phyloP scores from a whole-genome alignment of 2,797 vertebrate genomes.

The Knipowitschia caucasica region DNA sequence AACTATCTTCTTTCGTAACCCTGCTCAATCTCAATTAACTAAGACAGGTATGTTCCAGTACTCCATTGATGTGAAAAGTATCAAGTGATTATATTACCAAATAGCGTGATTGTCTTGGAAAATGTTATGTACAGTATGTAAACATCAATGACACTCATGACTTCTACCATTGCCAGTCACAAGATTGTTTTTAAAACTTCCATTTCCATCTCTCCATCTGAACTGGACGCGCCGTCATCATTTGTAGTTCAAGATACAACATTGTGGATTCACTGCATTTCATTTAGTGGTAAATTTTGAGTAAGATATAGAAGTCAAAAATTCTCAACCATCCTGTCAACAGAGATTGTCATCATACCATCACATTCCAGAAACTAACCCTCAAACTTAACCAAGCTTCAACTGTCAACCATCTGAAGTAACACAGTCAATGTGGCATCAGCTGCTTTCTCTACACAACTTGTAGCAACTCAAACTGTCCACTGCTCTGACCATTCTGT shows the following conservation, averaged over 20 bases:
- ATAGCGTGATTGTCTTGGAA: constrained; percentile 36
- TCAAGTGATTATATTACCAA: background rate
- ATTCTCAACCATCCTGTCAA: constrained; percentile 58
- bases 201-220: constrained; percentile 74
- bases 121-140: constrained; percentile 36
- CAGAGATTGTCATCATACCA: constrained; percentile 68
- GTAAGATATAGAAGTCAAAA: constrained; percentile 51
- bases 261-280: constrained; percentile 41
- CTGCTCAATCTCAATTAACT: constrained; percentile 91
- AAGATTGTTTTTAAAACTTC: constrained; percentile 47
- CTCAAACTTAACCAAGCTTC: constrained; percentile 61
- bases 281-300: constrained; percentile 50
- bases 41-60: constrained; percentile 92
- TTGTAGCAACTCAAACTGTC: constrained; percentile 71
- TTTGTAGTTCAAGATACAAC: constrained; percentile 45
- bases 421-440: constrained; percentile 70
- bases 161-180: constrained; percentile 55
- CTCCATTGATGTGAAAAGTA: constrained; percentile 2
- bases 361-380: constrained; percentile 72
- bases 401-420: constrained; percentile 71
- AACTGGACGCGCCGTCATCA: constrained; percentile 48
- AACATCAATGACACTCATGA: constrained; percentile 50
- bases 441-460: constrained; percentile 58
- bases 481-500: constrained; percentile 82
- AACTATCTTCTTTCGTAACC: constrained; percentile 86